These are phyloP conservation scores for Cephus rjabovi DNA, from an alignment of 2,888 invertebrate genomes.

Conservation along the genomic window DNA sequence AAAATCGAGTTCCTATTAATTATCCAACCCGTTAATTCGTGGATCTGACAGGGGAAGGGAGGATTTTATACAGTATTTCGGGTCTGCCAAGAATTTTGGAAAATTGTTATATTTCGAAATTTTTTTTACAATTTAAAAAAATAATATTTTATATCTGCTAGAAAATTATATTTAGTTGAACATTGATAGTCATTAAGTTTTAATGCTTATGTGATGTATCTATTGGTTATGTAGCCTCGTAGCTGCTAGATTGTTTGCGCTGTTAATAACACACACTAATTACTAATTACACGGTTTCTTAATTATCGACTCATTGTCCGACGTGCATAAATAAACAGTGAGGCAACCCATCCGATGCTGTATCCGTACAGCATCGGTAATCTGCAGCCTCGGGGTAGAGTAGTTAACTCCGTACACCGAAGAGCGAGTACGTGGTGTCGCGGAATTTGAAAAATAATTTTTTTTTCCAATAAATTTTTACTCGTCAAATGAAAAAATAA, in stretches of 20 bases:
- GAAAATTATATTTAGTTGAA: not conserved
- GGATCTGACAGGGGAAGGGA: not conserved
- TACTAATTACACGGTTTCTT: slow-evolving; percentile 47
- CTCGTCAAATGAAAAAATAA: not conserved
- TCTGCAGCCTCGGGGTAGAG: slow-evolving; percentile 20
- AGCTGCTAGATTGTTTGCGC: slow-evolving; percentile 30
- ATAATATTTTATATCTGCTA: not conserved
- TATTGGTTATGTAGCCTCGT: slow-evolving; percentile 11
- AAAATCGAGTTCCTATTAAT: not conserved
- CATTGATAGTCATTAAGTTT: not conserved
- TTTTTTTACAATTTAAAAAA: not conserved
- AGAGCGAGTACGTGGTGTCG: not conserved
- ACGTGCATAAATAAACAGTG: slow-evolving; percentile 32
- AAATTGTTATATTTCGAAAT: too few species aligned
- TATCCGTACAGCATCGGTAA: slow-evolving; percentile 9
- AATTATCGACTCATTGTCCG: slow-evolving; percentile 48
- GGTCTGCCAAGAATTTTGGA: too few species aligned
- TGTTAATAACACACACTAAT: slow-evolving; percentile 41
- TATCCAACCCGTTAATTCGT: not conserved
- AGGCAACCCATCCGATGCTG: not conserved
- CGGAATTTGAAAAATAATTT: not conserved
- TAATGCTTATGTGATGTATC: not conserved
- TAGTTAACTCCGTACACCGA: slow-evolving; percentile 16
- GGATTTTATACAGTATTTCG: not conserved
- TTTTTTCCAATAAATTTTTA: not conserved